Percentiles rank a stretch among this genome's conserved stretches.
Conservation (phyloP, 2,113 vertebrate genomes). For the Artemisiospiza belli region DNA sequence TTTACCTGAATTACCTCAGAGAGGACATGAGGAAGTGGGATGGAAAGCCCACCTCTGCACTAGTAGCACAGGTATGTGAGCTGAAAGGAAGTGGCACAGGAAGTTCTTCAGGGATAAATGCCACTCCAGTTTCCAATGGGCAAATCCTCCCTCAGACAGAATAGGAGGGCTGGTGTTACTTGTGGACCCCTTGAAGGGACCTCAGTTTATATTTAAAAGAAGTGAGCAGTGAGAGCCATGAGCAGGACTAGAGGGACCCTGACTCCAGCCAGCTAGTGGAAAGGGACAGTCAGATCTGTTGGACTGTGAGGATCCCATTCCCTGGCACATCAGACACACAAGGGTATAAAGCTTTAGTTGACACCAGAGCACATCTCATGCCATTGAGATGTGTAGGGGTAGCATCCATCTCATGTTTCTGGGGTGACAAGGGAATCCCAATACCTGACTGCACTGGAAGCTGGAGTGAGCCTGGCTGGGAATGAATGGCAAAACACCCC, state of each 20-base stretch:
- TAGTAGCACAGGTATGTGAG: fast-evolving
- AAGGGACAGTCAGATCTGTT: background rate
- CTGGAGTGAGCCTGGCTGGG: background rate
- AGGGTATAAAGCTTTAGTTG: background rate
- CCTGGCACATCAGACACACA: background rate
- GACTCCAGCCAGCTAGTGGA: background rate
- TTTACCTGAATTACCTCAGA: background rate
- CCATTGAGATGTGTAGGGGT: no score
- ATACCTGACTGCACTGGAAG: background rate
- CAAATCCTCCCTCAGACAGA: background rate
- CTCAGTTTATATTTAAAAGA: background rate
- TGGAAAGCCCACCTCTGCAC: background rate
- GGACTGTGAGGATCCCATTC: background rate
- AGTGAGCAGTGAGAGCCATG: background rate
- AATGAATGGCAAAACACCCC: background rate
- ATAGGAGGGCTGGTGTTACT: background rate
- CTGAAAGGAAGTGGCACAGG: background rate
- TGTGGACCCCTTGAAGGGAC: background rate
- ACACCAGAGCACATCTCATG: background rate
- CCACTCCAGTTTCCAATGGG: background rate
- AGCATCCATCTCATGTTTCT: background rate
- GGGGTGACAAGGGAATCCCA: background rate
- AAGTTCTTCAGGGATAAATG: background rate
- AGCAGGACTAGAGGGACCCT: background rate
- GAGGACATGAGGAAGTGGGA: background rate